These are phyloP conservation scores for Anoncus sp. DNA, from an alignment of 2,888 invertebrate species.

Conservation along the genomic window DNA sequence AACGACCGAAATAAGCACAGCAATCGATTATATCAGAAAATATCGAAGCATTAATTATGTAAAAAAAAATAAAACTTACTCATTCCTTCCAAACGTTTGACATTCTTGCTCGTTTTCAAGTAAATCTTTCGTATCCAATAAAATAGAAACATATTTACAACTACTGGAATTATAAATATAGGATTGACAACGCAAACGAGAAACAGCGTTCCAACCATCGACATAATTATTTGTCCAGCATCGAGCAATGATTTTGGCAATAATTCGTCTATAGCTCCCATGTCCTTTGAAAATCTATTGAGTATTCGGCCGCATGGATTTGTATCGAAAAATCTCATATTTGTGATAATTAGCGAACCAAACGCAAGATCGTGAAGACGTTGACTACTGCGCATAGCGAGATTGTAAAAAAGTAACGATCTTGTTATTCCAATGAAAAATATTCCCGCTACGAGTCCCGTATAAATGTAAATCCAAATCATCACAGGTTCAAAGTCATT, in stretches of 20 bases:
- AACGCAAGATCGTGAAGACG: constrained; percentile 85
- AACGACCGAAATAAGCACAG: constrained; percentile 9
- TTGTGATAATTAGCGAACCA: constrained; percentile 84
- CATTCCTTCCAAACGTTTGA: constrained; percentile 88
- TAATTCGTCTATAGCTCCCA: constrained; percentile 91
- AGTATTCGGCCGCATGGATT: constrained; percentile 93
- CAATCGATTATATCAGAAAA: constrained; percentile 17
- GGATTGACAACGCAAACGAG: constrained; percentile 87
- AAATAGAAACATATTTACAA: constrained; percentile 86
- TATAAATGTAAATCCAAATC: constrained; percentile 87
- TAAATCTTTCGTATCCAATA: constrained; percentile 86
- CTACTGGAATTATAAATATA: constrained; percentile 86
- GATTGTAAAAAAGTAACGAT: constrained; percentile 78
- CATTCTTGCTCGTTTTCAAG: constrained; percentile 89
- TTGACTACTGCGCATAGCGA: constrained; percentile 84
- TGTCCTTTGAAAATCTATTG: constrained; percentile 93
- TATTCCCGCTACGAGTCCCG: constrained; percentile 83
- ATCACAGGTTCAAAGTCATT: constrained; percentile 71
- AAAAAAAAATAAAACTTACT: constrained; percentile 83
- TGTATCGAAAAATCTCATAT: constrained; percentile 91
- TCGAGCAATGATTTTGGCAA: constrained; percentile 88
- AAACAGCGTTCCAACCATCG: constrained; percentile 85
- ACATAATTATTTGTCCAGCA: constrained; percentile 83
- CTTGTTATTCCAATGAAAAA: constrained; percentile 82
- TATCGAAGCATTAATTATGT: constrained; percentile 1